Evolutionary conservation across 1,140 invertebrate species (phyloP).

Genomic region (Aphelinus certus): DNA sequence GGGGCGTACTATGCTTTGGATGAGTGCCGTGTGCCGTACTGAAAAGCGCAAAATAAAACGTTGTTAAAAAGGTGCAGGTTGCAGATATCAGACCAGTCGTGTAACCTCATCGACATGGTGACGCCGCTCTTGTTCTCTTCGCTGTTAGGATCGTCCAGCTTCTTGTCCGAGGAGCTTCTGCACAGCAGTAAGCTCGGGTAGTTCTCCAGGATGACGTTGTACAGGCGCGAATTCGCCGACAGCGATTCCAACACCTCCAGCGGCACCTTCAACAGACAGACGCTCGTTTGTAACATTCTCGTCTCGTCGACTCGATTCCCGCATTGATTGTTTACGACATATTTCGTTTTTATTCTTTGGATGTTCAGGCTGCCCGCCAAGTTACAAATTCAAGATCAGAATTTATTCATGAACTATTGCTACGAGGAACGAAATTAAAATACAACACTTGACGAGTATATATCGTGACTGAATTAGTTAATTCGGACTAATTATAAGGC

Average conservation of each 20-base stretch:
- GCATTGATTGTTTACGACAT: too few relatives aligned
- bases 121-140: constrained; percentile 65
- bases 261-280: constrained; percentile 67
- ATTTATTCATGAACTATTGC: too few relatives aligned
- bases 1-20: too few relatives aligned
- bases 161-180: constrained; percentile 73
- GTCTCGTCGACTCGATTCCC: too few relatives aligned
- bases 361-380: too few relatives aligned
- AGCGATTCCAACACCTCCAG: constrained; percentile 73
- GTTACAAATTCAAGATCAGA: too few relatives aligned
- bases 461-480: too few relatives aligned
- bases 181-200: constrained; percentile 75
- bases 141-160: constrained; percentile 63
- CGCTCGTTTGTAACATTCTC: too few relatives aligned
- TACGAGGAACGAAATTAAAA: too few relatives aligned
- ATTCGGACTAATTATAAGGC: too few relatives aligned
- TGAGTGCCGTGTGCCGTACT: constrained; percentile 2
- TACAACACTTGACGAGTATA: too few relatives aligned
- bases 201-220: constrained; percentile 77
- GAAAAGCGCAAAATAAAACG: constrained; percentile 28
- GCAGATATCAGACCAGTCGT: constrained; percentile 46
- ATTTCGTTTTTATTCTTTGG: too few relatives aligned
- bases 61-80: constrained; percentile 44
- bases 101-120: constrained; percentile 70
- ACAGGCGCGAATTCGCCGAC: constrained; percentile 72